Percentiles rank a stretch among this genome's conserved stretches.
These are phyloP conservation scores for Parasteatoda lunata DNA, from an alignment of 2,888 invertebrate species.

Conservation along the genomic window DNA sequence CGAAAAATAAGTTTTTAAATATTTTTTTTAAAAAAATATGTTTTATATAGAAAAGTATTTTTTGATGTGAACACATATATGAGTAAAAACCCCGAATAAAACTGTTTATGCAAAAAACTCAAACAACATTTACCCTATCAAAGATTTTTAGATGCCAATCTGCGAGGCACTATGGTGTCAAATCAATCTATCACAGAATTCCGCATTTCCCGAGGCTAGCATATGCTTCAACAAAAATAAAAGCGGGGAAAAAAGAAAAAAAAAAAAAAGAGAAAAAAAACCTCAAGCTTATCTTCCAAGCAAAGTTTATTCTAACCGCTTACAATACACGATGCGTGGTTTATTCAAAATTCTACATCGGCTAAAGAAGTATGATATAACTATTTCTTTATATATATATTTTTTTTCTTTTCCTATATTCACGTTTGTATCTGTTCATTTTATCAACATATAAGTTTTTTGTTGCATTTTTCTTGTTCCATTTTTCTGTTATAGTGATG, in stretches of 20 bases:
- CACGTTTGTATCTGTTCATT: conserved; percentile 2
- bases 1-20: too few species aligned
- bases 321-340: conserved; percentile 44
- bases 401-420: background rate
- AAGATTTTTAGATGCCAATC: background rate
- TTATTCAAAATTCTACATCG: conserved; percentile 47
- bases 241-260: too few species aligned
- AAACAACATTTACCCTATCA: background rate
- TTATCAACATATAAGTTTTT: background rate
- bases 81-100: too few species aligned
- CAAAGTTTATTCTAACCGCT: conserved; percentile 43
- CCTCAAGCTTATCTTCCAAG: conserved; percentile 39
- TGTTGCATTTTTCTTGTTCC: background rate
- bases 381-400: background rate
- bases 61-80: too few species aligned
- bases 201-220: background rate
- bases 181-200: conserved; percentile 7
- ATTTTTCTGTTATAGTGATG: conserved; percentile 10
- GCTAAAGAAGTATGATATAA: background rate
- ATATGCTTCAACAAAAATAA: background rate
- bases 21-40: too few species aligned
- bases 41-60: too few species aligned
- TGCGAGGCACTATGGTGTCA: background rate
- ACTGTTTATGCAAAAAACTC: background rate
- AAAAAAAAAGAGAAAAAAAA: too few species aligned